phyloP scores from a whole-genome alignment of 2,888 invertebrate species.

The Agriotes lineatus region DNA sequence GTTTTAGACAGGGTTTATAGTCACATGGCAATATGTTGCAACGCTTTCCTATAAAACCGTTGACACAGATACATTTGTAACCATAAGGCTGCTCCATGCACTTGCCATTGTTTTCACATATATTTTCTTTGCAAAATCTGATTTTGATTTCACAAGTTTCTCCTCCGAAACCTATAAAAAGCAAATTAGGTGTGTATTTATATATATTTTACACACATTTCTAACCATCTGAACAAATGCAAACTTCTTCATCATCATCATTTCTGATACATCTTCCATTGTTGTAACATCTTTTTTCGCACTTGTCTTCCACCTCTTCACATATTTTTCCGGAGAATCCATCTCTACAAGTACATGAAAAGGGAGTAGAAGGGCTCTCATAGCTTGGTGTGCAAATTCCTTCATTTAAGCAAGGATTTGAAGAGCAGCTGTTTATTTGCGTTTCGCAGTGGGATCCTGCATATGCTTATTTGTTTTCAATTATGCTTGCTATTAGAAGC shows the following conservation, averaged over 20 bases:
- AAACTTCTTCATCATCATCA: conserved; percentile 64
- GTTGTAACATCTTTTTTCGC: conserved; percentile 66
- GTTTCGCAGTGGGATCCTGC: conserved; percentile 70
- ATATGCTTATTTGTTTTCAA: too few relatives aligned
- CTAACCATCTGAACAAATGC: conserved; percentile 63
- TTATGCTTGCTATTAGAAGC: too few relatives aligned
- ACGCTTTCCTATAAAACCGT: conserved; percentile 69
- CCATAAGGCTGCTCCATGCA: conserved; percentile 63
- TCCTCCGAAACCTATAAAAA: conserved; percentile 58
- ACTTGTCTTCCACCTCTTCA: conserved; percentile 63
- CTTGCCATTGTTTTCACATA: conserved; percentile 65
- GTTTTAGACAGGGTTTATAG: conserved; percentile 68
- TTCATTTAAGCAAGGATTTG: conserved; percentile 70
- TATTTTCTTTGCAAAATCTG: conserved; percentile 53
- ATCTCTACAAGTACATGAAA: conserved; percentile 67
- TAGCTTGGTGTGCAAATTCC: conserved; percentile 64
- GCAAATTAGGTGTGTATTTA: neutral
- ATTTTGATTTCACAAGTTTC: conserved; percentile 58
- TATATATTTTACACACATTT: neutral
- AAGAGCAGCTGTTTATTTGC: conserved; percentile 66
- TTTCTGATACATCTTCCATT: conserved; percentile 68
- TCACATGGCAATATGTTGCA: conserved; percentile 72
- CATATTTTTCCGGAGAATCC: conserved; percentile 69
- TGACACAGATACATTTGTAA: conserved; percentile 67
- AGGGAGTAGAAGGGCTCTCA: conserved; percentile 46